phyloP scores from a whole-genome alignment of 2,888 invertebrate species.

The Drosophila pseudotakahashii region DNA sequence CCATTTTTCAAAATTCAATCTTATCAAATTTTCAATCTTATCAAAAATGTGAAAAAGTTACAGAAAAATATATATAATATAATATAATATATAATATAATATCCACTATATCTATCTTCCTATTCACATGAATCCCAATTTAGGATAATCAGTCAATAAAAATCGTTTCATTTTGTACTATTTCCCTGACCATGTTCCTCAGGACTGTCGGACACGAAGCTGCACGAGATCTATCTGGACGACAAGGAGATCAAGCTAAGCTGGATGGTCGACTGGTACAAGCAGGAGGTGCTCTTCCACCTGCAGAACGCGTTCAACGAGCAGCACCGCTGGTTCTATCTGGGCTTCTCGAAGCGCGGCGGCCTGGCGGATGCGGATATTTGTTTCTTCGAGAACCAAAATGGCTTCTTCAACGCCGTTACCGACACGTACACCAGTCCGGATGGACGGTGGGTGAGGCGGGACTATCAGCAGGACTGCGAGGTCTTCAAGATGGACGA shows the following conservation, averaged over 20 bases:
- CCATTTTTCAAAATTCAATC: no score
- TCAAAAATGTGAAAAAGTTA: no score
- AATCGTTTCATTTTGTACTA: no score
- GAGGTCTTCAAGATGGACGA: conserved; percentile 85
- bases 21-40: no score
- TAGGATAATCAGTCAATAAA: no score
- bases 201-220: conserved; percentile 83
- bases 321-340: conserved; percentile 89
- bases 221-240: conserved; percentile 83
- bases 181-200: conserved; percentile 1
- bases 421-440: conserved; percentile 91
- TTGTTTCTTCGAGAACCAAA: conserved; percentile 90
- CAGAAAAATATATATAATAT: no score
- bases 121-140: not conserved
- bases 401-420: conserved; percentile 84
- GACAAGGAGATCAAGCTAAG: conserved; percentile 84
- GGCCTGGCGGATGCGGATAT: conserved; percentile 90
- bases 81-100: no score
- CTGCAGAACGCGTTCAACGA: conserved; percentile 84
- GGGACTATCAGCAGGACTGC: conserved; percentile 91
- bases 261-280: conserved; percentile 85
- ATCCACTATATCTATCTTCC: no score
- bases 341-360: conserved; percentile 95
- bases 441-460: conserved; percentile 87
- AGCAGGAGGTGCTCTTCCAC: conserved; percentile 84